phyloP scores from a whole-genome alignment of 2,113 vertebrate species.

The Ailurus styani region DNA sequence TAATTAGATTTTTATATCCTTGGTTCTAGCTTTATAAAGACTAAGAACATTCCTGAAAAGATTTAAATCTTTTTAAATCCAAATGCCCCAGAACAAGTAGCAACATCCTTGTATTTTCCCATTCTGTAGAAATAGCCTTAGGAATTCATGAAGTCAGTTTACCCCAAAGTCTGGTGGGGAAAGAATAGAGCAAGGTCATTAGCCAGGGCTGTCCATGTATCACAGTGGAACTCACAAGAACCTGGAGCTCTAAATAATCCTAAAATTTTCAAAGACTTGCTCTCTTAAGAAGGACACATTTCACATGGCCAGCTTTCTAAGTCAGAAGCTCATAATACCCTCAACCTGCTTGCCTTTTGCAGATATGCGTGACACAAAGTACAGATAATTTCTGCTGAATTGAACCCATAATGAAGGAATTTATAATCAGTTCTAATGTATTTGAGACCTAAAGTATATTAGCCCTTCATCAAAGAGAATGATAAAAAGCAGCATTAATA shows the following conservation, averaged over 20 bases:
- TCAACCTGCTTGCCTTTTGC: conserved; percentile 50
- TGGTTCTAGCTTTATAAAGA: neutral
- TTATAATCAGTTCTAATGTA: conserved; percentile 80
- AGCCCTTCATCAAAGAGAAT: conserved; percentile 80
- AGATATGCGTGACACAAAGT: conserved; percentile 55
- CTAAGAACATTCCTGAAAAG: neutral
- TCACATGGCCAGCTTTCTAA: conserved; percentile 54
- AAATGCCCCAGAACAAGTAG: neutral
- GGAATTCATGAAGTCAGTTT: neutral
- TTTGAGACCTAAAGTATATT: conserved; percentile 78
- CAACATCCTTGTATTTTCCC: neutral
- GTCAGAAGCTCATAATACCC: conserved; percentile 58
- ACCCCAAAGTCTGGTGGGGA: neutral
- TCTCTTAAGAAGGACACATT: conserved; percentile 25
- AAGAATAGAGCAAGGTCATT: neutral
- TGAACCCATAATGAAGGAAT: conserved; percentile 74
- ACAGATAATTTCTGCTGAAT: conserved; percentile 74
- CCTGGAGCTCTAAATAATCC: conserved; percentile 19
- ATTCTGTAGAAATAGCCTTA: neutral
- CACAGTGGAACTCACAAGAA: neutral
- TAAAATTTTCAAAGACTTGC: neutral
- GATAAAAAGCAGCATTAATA: conserved; percentile 77
- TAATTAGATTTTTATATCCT: neutral
- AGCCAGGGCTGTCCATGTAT: neutral
- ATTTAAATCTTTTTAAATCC: neutral